Evolutionary conservation across 2,797 vertebrate species (phyloP), one percentile per base, ranked within the genome.

Genomic region (Clamator glandarius): DNA sequence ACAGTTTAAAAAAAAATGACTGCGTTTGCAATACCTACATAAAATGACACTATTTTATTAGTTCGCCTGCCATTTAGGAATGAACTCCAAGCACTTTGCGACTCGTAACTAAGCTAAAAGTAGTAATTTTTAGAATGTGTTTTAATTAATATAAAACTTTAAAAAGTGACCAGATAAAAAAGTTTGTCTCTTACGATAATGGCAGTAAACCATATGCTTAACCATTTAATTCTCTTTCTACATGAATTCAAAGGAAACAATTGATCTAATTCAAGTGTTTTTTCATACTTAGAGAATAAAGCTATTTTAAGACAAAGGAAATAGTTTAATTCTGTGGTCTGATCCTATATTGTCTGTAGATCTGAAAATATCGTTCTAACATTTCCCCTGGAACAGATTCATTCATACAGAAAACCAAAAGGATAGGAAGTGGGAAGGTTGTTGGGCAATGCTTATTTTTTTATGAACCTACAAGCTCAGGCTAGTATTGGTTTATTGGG

Each of bases 391-490:
- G 95, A 98, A 97, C 68, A 26, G 46, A 82, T 96, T 97, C 79
- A 96, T 97, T 97, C 95, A 96, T 91, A 93, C 39, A 87, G 70
- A 96, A 96, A 96, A 96, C 93, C 93, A 97, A 97, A 96, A 93
- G 90, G 77, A 97, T 92, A 95, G 97, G 92, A 96, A 97, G 95
- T 96, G 84, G 94, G 89, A 94, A 96, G 58, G 64, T 95, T 39
- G 66, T 91, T 96, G 91, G 95, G 89, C 69, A 96, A 92, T 51
- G 66, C 66, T 94, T 95, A 80, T 87, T 96, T 92, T 92, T 96
- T 95, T 95, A 70, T 11, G 69, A 96, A 94, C 89, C 95, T 97
- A 89, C 77, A 86, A 83, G 88, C 31, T 79, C 83, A 93, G 66
- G 78, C 95, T 97, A 95, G 84, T 58, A 31, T 94, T 97, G 88